Conservation (phyloP, 1,140 invertebrate genomes). For the Aphidius ervi region DNA sequence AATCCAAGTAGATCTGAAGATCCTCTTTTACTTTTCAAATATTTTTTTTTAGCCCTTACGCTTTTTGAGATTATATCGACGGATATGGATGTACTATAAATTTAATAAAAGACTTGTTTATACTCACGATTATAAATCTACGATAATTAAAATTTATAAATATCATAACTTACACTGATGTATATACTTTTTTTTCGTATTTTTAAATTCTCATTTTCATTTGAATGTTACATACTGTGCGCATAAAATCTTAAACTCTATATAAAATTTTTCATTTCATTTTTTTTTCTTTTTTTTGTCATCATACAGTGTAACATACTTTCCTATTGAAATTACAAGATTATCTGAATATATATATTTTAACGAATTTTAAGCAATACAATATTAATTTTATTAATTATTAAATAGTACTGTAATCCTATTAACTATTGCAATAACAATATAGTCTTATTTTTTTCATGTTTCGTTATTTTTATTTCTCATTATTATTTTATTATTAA, state of each 20-base stretch:
- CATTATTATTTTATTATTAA: constrained; percentile 8
- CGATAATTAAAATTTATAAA: constrained; percentile 6
- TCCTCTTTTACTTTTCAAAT: too few species aligned
- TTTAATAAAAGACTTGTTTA: constrained; percentile 1
- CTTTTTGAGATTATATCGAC: too few species aligned
- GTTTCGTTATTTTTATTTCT: constrained; percentile 24
- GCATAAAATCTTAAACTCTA: constrained; percentile 14
- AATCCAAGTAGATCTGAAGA: too few species aligned
- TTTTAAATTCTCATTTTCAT: too few species aligned
- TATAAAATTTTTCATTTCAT: constrained; percentile 4
- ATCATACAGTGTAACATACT: too few species aligned
- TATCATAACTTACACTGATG: constrained; percentile 1
- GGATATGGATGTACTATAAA: background rate
- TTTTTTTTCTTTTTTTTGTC: background rate
- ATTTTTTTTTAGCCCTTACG: too few species aligned
- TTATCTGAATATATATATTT: too few species aligned
- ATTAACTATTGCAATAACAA: constrained; percentile 3
- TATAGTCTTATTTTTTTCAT: constrained; percentile 6
- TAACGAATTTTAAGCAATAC: constrained; percentile 1
- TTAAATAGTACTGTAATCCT: constrained; percentile 1
- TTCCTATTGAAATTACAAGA: constrained; percentile 5
- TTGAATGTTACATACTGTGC: background rate
- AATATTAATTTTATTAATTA: constrained; percentile 4
- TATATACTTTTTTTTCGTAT: background rate
- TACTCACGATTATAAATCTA: background rate